Base-by-base conservation (phyloP, 2,113 vertebrate genomes). In the Cryptoleucopteryx plumbea region DNA sequence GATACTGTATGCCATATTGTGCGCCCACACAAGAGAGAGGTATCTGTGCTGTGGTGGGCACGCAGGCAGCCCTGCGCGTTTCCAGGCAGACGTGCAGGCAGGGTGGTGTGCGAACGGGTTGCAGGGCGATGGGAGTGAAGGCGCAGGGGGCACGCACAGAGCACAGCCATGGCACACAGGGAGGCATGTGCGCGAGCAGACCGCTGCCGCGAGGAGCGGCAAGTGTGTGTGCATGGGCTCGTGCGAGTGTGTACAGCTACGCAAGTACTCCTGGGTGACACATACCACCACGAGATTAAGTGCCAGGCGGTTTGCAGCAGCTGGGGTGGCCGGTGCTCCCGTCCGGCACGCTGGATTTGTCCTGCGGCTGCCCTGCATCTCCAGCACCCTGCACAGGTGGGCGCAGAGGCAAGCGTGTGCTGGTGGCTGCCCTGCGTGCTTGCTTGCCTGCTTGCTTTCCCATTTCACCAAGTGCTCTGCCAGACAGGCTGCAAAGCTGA, bases 271-370 rank as follows among this genome's bases (percentile, higher is more conserved):
- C 4, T 29, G 8, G 38, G 67, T 55, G 81, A 13, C 86, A 56
- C 29, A 21, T 5, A 23, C 62, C 81, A 2, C 17, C 1, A 0
- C 0, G 9, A 18, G 36, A 34, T 10, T 1, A 3, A 36, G 32
- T 8, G 43, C 77, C 56, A 27, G 86, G 78, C 2, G 0, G 38
- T 62, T 52, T 13, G 62, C 29, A 13, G 50, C 84, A 71, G 78
- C 67, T 23, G 75, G 43, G 6, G 7, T 8, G 59, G 10, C 61
- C 9, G 1, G 9, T 1, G 65, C 66, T 93, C 29, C 78, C 3
- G 0, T 2, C 38, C 3, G 0, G 6, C 5, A 0, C 1, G 6
- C 26, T 6, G 43, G 53, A 17, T 27, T 20, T 16, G 50, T 14
- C 65, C 77, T 0, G 7, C 3, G 3, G 82, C 80, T 29, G 43